Conservation (phyloP, 2,888 invertebrate species). For the Metopia argyrocephala region DNA sequence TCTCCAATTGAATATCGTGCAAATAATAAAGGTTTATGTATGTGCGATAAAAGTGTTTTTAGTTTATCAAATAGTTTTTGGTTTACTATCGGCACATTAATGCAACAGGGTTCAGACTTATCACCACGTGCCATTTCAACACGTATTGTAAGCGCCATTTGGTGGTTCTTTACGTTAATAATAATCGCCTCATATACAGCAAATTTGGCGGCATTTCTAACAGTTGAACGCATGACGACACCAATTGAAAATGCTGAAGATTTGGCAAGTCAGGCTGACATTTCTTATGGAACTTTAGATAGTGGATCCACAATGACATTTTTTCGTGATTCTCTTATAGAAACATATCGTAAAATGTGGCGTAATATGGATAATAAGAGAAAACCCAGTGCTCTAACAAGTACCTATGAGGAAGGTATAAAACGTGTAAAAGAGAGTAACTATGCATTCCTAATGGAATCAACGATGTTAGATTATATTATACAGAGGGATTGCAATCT, state of each 20-base stretch:
- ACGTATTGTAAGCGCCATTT: slow-evolving; percentile 90
- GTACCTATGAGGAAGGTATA: slow-evolving; percentile 88
- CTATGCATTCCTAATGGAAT: slow-evolving; percentile 94
- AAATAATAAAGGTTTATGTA: slow-evolving; percentile 75
- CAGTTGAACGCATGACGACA: slow-evolving; percentile 92
- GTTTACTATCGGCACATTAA: slow-evolving; percentile 93
- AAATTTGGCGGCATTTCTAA: slow-evolving; percentile 93
- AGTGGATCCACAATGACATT: slow-evolving; percentile 94
- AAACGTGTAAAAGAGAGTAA: slow-evolving; percentile 86
- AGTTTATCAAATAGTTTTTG: slow-evolving; percentile 92
- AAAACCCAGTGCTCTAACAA: slow-evolving; percentile 85
- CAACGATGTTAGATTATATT: slow-evolving; percentile 90
- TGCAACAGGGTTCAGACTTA: slow-evolving; percentile 90
- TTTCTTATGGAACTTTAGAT: slow-evolving; percentile 89
- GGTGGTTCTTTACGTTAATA: slow-evolving; percentile 96
- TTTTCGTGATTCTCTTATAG: slow-evolving; percentile 89
- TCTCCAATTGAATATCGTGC: slow-evolving; percentile 89
- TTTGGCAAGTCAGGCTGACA: slow-evolving; percentile 89
- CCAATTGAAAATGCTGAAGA: slow-evolving; percentile 93
- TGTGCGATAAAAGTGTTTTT: slow-evolving; percentile 41
- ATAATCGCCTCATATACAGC: slow-evolving; percentile 95
- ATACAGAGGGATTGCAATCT: slow-evolving; percentile 91
- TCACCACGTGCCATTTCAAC: slow-evolving; percentile 85
- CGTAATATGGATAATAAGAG: slow-evolving; percentile 85
- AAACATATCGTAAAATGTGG: slow-evolving; percentile 91